Conservation (phyloP, 2,888 invertebrate species). For the Drosophila seclusa region DNA sequence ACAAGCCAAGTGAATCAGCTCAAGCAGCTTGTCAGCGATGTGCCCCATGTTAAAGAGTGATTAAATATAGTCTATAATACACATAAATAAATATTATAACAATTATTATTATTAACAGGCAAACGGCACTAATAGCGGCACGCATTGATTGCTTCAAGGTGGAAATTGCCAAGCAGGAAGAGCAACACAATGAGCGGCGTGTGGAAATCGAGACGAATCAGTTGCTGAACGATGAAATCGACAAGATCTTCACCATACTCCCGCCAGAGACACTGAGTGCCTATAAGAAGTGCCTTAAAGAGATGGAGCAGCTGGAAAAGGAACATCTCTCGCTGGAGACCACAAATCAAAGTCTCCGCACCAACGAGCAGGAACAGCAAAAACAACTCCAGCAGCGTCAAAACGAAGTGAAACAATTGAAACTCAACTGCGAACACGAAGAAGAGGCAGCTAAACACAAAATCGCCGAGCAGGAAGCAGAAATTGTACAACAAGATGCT, state of each 20-base stretch:
- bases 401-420: conserved; percentile 23
- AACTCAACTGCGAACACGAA: conserved; percentile 28
- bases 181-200: conserved; percentile 55
- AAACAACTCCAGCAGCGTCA: conserved; percentile 14
- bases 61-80: neutral
- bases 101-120: conserved; percentile 30
- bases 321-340: conserved; percentile 5
- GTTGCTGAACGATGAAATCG: conserved; percentile 47
- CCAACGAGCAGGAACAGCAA: conserved; percentile 17
- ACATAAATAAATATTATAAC: neutral
- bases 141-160: conserved; percentile 44
- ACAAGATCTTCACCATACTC: conserved; percentile 49
- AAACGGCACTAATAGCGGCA: conserved; percentile 21
- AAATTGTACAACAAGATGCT: conserved; percentile 1
- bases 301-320: conserved; percentile 43
- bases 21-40: conserved; percentile 64
- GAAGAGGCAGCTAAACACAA: conserved; percentile 14
- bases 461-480: conserved; percentile 2
- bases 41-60: conserved; percentile 59
- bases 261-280: conserved; percentile 44
- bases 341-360: conserved; percentile 19
- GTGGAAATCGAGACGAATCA: conserved; percentile 42
- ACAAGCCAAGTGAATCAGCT: conserved; percentile 49
- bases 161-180: conserved; percentile 46
- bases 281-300: conserved; percentile 43